Evolutionary conservation across 2,797 vertebrate genomes (phyloP).

Genomic region (Amblyraja radiata): DNA sequence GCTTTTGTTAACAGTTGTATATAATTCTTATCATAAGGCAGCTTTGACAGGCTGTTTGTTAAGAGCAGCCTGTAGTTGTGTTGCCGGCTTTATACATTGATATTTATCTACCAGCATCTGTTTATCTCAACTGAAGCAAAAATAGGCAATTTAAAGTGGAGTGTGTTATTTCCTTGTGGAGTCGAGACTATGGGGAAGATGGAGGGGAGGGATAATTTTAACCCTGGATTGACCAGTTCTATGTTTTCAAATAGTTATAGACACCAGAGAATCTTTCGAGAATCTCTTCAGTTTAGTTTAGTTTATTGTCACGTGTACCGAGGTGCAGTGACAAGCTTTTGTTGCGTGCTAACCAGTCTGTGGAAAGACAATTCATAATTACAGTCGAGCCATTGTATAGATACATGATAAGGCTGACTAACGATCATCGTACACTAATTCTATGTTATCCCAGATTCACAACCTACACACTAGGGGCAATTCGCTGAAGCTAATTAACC

Average conservation of each 20-base stretch:
- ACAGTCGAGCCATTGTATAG: too few relatives aligned
- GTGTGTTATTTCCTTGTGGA: background rate
- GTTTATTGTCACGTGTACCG: too few relatives aligned
- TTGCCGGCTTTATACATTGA: background rate
- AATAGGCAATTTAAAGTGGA: background rate
- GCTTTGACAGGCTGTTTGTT: background rate
- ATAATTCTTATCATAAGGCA: slow-evolving; percentile 1
- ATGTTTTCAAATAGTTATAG: background rate
- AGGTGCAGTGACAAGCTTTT: too few relatives aligned
- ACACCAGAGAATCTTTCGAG: background rate
- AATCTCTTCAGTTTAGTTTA: too few relatives aligned
- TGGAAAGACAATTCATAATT: too few relatives aligned
- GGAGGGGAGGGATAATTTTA: background rate
- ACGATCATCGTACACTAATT: too few relatives aligned
- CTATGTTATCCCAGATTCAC: too few relatives aligned
- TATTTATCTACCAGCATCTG: background rate
- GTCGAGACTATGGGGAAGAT: background rate
- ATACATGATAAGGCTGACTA: too few relatives aligned
- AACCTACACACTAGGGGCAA: too few relatives aligned
- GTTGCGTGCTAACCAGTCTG: too few relatives aligned
- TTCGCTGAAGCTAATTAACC: too few relatives aligned
- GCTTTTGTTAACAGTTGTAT: background rate
- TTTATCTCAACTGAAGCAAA: background rate
- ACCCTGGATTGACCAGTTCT: background rate
- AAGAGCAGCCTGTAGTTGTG: background rate